These are phyloP conservation scores for Ornithorhynchus anatinus DNA, from an alignment of 2,113 vertebrate genomes.

Conservation along the genomic window DNA sequence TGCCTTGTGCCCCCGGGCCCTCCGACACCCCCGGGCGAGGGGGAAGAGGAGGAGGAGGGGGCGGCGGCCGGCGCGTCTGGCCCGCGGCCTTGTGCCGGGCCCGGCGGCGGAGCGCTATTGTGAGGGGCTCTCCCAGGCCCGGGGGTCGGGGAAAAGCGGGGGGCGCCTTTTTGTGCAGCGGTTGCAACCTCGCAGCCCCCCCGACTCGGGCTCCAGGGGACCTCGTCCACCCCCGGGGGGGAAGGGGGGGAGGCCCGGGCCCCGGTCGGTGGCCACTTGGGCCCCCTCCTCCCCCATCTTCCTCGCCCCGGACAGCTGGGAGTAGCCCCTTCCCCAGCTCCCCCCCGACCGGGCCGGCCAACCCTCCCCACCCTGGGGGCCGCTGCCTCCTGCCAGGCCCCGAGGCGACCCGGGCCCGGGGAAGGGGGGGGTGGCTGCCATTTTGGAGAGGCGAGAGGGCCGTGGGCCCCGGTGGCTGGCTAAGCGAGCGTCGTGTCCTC, in stretches of 20 bases:
- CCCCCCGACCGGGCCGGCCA: slow-evolving; percentile 26
- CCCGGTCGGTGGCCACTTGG: slow-evolving; percentile 20
- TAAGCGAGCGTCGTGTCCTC: slow-evolving; percentile 53
- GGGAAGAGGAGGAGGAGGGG: not conserved
- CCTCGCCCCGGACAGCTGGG: too few species aligned
- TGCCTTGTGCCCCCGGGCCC: too few species aligned
- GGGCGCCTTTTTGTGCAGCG: slow-evolving; percentile 43
- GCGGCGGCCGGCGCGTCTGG: not conserved
- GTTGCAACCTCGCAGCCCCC: not conserved
- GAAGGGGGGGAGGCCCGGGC: not conserved
- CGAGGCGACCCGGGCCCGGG: slow-evolving; percentile 49
- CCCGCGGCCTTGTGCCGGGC: not conserved
- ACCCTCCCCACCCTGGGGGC: slow-evolving; percentile 49
- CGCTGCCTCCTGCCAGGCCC: slow-evolving; percentile 27
- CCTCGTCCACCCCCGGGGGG: not conserved
- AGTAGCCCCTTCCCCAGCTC: too few species aligned
- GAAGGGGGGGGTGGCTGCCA: slow-evolving; percentile 73
- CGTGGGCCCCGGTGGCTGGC: not conserved
- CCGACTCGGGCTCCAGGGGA: not conserved
- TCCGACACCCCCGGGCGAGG: not conserved
- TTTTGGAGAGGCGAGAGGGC: slow-evolving; percentile 64
- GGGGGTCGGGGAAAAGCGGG: slow-evolving; percentile 9
- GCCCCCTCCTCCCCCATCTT: slow-evolving; percentile 48
- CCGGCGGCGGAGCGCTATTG: slow-evolving; percentile 60
- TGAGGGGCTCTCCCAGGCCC: slow-evolving; percentile 41